Base-by-base conservation (phyloP, 1,140 invertebrate species). In the Heterodera schachtii region DNA sequence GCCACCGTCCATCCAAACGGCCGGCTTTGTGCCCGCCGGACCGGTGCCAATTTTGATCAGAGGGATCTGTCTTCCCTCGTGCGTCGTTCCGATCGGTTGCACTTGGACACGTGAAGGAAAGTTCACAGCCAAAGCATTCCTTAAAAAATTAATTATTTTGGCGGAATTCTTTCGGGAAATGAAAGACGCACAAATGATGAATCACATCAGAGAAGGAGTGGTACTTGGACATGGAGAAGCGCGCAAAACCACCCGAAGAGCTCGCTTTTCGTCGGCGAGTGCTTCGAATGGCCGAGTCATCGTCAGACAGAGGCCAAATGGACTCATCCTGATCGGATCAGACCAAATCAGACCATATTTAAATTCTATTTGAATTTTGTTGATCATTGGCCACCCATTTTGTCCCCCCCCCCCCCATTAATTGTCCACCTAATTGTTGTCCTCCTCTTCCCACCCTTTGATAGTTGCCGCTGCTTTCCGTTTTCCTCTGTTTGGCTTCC, bases 201-300 rank as follows among this genome's bases (percentile, higher is more conserved):
- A 89, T 89, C 64, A 90, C 87, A 60, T 90, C 87, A 5, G 85
- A 88, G 67, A 89, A 89, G 7, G 89, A 89, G 70, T 90, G 88
- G 71, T 89, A 89, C 75, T 82, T 74, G 16, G 85, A 84, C 8
- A 90, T 76, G 84, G 88, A 78, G 87, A 89, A 52, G 80, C 64
- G 69, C 4, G 31, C 31, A 6, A 71, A 43, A 31, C 31, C 69
- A 31, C 31, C 69, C 69, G 43, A 43, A 11, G 69, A 64, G 57
- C 57, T 71, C 69, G 69, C 69, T n/a, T 71, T 71, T 41, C 69
- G 69, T 41, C 69, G 69, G 19, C 69, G 69, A 41, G 19, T n/a
- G 19, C 19, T 71, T 19, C 57, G 57, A 64, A 64, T 64, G 57
- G 57, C 57, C 57, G 57, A 64, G 82, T 77, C 73, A 81, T 75